These are phyloP conservation scores for Phenganax subtilis DNA, from an alignment of 92 coral and sea anemone genomes.

Conservation along the genomic window DNA sequence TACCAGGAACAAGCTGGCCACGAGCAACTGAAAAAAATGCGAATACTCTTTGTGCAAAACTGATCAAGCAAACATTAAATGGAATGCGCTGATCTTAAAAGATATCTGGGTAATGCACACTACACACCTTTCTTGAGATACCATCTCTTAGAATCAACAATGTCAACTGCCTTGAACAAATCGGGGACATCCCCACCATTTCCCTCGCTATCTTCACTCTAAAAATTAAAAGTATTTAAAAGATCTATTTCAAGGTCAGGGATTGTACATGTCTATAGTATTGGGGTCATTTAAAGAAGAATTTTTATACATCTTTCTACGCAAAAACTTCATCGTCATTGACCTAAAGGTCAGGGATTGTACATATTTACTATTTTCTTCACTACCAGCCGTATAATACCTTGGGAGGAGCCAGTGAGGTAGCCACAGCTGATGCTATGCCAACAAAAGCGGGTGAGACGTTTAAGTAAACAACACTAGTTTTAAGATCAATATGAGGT, in stretches of 20 bases:
- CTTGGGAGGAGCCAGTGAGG: slow-evolving; percentile 71
- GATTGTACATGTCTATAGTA: too few species aligned
- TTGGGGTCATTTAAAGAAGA: too few species aligned
- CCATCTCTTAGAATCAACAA: slow-evolving; percentile 67
- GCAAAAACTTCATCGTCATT: too few species aligned
- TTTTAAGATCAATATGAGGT: slow-evolving; percentile 72
- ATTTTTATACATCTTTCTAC: too few species aligned
- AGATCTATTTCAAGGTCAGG: too few species aligned
- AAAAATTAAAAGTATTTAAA: background rate
- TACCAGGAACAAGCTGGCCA: slow-evolving; percentile 76
- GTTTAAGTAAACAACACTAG: slow-evolving; percentile 65
- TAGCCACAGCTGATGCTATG: slow-evolving; percentile 75
- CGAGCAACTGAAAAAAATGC: slow-evolving; percentile 54
- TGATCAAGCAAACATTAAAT: too few species aligned
- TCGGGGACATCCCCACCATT: slow-evolving; percentile 52
- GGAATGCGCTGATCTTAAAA: too few species aligned
- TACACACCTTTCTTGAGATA: slow-evolving; percentile 72
- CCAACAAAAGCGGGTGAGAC: slow-evolving; percentile 84
- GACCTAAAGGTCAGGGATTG: too few species aligned
- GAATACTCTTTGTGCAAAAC: too few species aligned
- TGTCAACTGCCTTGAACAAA: slow-evolving; percentile 66
- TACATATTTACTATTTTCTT: too few species aligned
- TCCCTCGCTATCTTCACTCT: slow-evolving; percentile 14
- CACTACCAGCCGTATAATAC: slow-evolving; percentile 25
- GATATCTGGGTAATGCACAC: background rate